These are phyloP conservation scores for Brachionus calyciflorus DNA, from an alignment of 1,140 invertebrate species.

Conservation along the genomic window DNA sequence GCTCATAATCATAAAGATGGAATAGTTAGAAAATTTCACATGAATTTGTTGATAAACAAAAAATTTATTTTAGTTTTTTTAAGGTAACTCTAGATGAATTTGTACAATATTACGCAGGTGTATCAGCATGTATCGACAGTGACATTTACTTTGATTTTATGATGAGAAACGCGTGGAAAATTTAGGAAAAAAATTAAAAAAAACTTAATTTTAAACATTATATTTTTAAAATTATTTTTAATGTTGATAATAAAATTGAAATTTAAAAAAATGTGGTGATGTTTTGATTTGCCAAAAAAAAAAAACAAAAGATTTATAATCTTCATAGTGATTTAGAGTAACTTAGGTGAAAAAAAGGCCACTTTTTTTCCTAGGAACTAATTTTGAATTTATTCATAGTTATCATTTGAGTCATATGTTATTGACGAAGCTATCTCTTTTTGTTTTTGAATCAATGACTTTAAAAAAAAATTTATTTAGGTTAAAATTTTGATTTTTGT, in stretches of 20 bases:
- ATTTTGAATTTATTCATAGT: not conserved
- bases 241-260: too few relatives aligned
- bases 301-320: too few relatives aligned
- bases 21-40: constrained; percentile 64
- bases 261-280: too few relatives aligned
- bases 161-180: constrained; percentile 86
- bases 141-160: constrained; percentile 90
- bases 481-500: not conserved
- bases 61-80: constrained; percentile 52
- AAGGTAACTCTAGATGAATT: constrained; percentile 90
- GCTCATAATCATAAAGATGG: constrained; percentile 73
- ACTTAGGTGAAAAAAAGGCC: too few relatives aligned
- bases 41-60: too few relatives aligned
- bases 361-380: too few relatives aligned
- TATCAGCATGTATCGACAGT: constrained; percentile 87
- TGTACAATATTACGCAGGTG: constrained; percentile 84
- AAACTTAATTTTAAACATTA: too few relatives aligned
- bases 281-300: too few relatives aligned
- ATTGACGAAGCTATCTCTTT: constrained; percentile 23
- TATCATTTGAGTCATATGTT: not conserved
- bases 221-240: too few relatives aligned
- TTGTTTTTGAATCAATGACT: constrained; percentile 30
- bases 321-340: too few relatives aligned
- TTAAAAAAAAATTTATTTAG: not conserved
- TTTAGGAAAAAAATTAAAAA: too few relatives aligned